Conservation (phyloP, 2,888 invertebrate species). For the Heterodera filipjevi region DNA sequence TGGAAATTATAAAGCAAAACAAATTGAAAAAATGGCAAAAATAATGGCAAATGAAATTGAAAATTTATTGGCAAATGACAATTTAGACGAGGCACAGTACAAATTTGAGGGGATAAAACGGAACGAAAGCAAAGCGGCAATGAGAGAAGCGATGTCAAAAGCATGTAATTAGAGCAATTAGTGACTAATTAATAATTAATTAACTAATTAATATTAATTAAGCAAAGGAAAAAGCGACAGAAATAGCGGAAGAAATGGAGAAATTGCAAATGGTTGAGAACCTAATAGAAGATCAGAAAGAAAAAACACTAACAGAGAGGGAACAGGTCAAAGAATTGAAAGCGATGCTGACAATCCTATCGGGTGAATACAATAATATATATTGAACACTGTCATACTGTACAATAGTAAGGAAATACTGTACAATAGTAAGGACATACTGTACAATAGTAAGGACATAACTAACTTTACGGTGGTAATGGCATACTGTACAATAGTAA, state of each 20-base stretch:
- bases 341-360: not conserved
- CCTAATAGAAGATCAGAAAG: not conserved
- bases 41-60: not conserved
- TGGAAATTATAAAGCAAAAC: conserved; percentile 5
- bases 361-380: not conserved
- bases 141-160: not conserved
- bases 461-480: too few species aligned
- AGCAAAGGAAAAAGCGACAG: not conserved
- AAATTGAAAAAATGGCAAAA: not conserved
- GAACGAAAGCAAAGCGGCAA: not conserved
- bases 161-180: not conserved
- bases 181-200: not conserved
- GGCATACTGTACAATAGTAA: too few species aligned
- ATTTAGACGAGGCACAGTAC: not conserved
- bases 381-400: too few species aligned
- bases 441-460: too few species aligned
- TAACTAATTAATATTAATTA: not conserved
- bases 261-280: not conserved
- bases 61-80: not conserved
- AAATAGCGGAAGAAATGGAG: not conserved
- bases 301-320: not conserved
- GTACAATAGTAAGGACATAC: too few species aligned
- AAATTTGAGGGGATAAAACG: not conserved
- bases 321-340: not conserved
- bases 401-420: too few species aligned